Base-by-base conservation (phyloP, 2,113 vertebrate genomes). In the Sardina pilchardus region DNA sequence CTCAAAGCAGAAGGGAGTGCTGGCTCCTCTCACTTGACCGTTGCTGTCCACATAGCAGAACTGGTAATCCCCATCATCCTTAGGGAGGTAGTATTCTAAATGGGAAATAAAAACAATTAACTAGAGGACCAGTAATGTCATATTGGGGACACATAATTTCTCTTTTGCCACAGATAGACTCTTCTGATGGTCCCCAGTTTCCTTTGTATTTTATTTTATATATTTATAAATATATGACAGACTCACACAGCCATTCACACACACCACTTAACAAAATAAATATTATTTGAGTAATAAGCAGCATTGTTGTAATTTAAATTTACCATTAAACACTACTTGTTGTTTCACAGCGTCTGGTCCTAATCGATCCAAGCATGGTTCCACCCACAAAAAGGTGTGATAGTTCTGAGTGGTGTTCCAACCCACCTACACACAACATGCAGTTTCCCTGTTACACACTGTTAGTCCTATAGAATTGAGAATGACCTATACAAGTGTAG, bases 1-100 rank as follows among this genome's bases (percentile, higher is more conserved):
- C 85, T 84, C 90, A 90, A 96, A 95, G 75, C 92, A 92, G 89
- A 96, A 96, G 1, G 95, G 93, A 6, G 94, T 94, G 90, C 95
- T 96, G 63, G 94, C 95, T 84, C 95, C 95, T 83, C 93, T 90
- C 50, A 96, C 94, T 63, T 93, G 90, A 0, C 94, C 94, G 0
- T 1, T 82, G 14, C 53, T 90, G 89, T 95, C 94, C 0, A 96
- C 80, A 81, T 96, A 96, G 89, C 95, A 96, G 93, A 96, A 96
- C 94, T 96, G 95, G 89, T 96, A 96, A 85, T 96, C 95, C 0
- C 90, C 85, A 45, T 95, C 94, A n/a, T 95, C 94, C 44, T 94
- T 94, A 0, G 95, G 95, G 67, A 96, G 91, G 88, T 95, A 94
- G 88, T 93, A 94, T 0, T 93, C 95, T 96, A 89, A 87, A 14